Evolutionary conservation across 2,888 invertebrate species (phyloP), one percentile per base, ranked within the genome.

Genomic region (Cataglyphis cursor): DNA sequence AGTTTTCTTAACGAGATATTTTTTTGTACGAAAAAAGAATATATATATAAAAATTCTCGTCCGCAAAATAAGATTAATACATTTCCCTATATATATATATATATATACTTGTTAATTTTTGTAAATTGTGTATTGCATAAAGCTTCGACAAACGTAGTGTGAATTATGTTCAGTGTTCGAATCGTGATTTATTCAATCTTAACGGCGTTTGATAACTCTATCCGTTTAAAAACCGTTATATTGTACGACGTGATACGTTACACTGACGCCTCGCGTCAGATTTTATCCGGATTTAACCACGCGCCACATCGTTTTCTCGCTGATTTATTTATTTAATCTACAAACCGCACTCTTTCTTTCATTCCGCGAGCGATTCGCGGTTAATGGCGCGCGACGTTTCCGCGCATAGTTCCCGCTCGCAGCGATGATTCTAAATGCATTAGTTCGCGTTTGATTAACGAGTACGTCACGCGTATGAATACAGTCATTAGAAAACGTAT

Each of bases 401-500:
- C 70, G 59, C 78, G 44, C 68, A 10, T 28, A 59, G 61, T 24
- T 54, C 18, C 64, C 62, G 66, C 59, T 66, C 48, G 61, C 62
- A 61, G 68, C 80, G 31, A 62, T 57, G 80, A 70, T 83, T 80
- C 54, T 28, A 80, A 80, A 83, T 64, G 70, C 81, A 72, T 81
- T 83, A 76, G 59, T 57, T 57, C 65, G 61, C 81, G 65, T 65
- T 81, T 83, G 81, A 83, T 83, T 81, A 81, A 83, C 81, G 83
- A 81, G 83, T 81, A 83, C 65, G 80, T 83, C 83, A 72, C 38
- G 65, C 72, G 64, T 65, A 72, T 81, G 81, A 83, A 83, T 83
- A 81, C 81, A 72, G 59, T 57, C 83, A 83, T 83, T 83, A 83
- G 83, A 72, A 81, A 83, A 83, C 72, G 57, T 83, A 83, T 83